A percentile compares a stretch with the other conserved stretches of the same genome.
phyloP scores from a whole-genome alignment of 2,797 vertebrate genomes.

The Podarcis lilfordi region DNA sequence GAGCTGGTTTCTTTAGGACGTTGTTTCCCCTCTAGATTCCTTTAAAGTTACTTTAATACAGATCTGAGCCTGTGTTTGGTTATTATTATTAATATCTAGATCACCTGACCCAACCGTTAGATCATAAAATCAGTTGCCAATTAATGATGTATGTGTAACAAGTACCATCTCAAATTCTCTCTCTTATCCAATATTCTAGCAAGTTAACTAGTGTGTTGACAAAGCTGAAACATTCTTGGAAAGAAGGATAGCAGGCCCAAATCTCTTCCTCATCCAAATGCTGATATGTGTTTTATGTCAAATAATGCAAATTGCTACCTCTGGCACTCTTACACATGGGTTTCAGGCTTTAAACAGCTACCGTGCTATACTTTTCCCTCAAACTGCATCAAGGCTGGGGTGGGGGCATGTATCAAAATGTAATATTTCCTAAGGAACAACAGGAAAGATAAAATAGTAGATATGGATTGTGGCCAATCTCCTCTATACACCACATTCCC shows the following conservation, averaged over 20 bases:
- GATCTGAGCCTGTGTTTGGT: not conserved
- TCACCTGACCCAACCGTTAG: not conserved
- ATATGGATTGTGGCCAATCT: too few relatives aligned
- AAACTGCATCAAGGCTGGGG: too few relatives aligned
- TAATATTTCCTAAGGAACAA: too few relatives aligned
- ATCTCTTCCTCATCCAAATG: not conserved
- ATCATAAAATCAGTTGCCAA: not conserved
- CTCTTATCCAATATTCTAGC: not conserved
- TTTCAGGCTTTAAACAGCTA: too few relatives aligned
- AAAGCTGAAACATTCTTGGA: not conserved
- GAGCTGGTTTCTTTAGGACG: too few relatives aligned
- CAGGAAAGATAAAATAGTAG: too few relatives aligned
- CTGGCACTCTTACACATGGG: not conserved
- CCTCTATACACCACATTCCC: too few relatives aligned
- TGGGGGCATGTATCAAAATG: too few relatives aligned
- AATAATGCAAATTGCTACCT: not conserved
- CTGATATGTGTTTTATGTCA: not conserved
- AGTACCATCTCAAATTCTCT: not conserved
- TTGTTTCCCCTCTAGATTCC: not conserved
- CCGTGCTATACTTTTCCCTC: too few relatives aligned
- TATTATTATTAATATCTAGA: not conserved
- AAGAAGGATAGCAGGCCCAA: not conserved
- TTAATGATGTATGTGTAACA: not conserved
- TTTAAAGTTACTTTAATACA: not conserved
- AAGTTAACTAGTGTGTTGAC: not conserved